Percentiles rank a stretch among this genome's conserved stretches.
phyloP scores from a whole-genome alignment of 1,140 invertebrate species.

The Argopecten irradians region DNA sequence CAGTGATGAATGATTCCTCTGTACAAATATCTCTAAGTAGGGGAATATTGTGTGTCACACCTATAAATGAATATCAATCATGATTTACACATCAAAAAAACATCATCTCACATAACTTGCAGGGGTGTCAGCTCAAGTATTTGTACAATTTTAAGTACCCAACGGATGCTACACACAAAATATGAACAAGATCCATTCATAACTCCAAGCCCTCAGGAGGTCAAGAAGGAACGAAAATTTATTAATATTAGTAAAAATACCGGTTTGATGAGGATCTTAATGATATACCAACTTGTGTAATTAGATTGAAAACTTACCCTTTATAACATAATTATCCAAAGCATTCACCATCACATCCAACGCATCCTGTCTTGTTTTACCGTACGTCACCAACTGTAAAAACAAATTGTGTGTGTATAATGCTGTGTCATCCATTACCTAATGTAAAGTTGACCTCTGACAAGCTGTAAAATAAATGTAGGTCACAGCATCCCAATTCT shows the following conservation, averaged over 20 bases:
- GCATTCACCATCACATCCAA: constrained; percentile 81
- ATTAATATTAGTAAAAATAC: neutral
- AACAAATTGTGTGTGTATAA: neutral
- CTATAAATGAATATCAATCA: constrained; percentile 65
- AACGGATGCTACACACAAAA: neutral
- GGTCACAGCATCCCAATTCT: too few relatives aligned
- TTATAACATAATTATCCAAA: constrained; percentile 85
- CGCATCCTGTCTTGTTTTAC: constrained; percentile 80
- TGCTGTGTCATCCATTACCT: too few relatives aligned
- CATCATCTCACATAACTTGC: neutral
- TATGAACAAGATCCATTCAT: neutral
- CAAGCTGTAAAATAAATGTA: too few relatives aligned
- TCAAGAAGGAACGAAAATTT: neutral
- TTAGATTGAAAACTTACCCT: constrained; percentile 76
- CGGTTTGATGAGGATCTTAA: neutral
- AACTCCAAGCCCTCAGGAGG: neutral
- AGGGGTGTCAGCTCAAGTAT: neutral
- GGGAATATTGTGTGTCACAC: constrained; percentile 85
- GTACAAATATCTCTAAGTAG: constrained; percentile 83
- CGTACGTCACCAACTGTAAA: constrained; percentile 81
- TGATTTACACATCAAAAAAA: constrained; percentile 28
- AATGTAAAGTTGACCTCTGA: too few relatives aligned
- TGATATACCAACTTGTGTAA: neutral
- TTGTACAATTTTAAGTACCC: neutral
- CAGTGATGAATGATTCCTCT: constrained; percentile 81